Evolutionary conservation across 2,888 invertebrate genomes (phyloP).

Genomic region (Xylocampa areola): DNA sequence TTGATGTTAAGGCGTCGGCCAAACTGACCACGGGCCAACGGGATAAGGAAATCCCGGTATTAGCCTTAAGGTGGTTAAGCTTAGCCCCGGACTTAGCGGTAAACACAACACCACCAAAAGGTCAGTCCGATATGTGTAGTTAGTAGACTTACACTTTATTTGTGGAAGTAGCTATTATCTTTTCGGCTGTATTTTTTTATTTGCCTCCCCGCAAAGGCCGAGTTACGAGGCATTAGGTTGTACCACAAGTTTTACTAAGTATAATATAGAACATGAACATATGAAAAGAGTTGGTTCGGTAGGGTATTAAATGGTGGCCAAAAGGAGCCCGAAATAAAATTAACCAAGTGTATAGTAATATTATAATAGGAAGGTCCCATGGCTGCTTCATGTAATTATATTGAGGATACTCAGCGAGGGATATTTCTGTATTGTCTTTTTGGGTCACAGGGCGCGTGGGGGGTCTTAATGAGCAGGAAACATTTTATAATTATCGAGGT

Average conservation of each 20-base stretch:
- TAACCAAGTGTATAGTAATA: constrained; percentile 32
- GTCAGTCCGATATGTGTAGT: constrained; percentile 52
- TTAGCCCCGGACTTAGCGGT: constrained; percentile 67
- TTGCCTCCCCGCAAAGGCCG: constrained; percentile 2
- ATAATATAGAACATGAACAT: constrained; percentile 5
- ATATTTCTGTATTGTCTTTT: constrained; percentile 45
- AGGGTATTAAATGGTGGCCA: constrained; percentile 16
- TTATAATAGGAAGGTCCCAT: constrained; percentile 41
- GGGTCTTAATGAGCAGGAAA: constrained; percentile 36
- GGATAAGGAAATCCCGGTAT: constrained; percentile 81
- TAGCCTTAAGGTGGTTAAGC: constrained; percentile 76
- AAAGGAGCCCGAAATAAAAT: constrained; percentile 26
- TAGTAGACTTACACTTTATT: constrained; percentile 62
- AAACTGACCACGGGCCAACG: constrained; percentile 71
- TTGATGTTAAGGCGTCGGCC: constrained; percentile 74
- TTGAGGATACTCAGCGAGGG: constrained; percentile 36
- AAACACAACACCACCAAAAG: constrained; percentile 70
- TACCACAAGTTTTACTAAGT: constrained; percentile 2
- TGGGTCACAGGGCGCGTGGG: constrained; percentile 34
- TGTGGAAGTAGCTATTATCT: constrained; percentile 56
- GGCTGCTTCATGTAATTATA: constrained; percentile 48
- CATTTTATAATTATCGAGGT: constrained; percentile 45
- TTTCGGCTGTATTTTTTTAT: constrained; percentile 44
- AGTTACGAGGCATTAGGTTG: constrained; percentile 23
- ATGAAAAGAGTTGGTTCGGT: constrained; percentile 18